Conservation (phyloP, 2,888 invertebrate genomes). For the Phortica okadai region DNA sequence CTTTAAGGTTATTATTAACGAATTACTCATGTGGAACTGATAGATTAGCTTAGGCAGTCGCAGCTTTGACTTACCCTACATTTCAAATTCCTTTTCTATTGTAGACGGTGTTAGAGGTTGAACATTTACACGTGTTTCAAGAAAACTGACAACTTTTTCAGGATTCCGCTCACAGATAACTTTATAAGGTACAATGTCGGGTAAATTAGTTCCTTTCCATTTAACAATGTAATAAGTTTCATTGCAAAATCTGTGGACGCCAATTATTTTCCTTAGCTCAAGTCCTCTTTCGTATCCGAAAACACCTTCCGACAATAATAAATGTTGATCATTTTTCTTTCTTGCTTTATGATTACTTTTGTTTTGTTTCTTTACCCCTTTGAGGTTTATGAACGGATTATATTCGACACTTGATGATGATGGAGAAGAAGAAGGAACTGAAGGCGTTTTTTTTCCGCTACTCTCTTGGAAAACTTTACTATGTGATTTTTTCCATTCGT, state of each 20-base stretch:
- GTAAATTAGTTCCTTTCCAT: neutral
- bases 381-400: neutral
- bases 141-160: neutral
- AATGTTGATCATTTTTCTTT: neutral
- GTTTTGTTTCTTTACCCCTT: neutral
- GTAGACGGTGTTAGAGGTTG: neutral
- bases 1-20: too few species aligned
- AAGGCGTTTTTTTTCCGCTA: neutral
- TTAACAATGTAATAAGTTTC: neutral
- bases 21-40: too few species aligned
- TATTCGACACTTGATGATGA: neutral
- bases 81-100: neutral
- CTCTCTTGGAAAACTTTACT: neutral
- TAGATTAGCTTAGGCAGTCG: too few species aligned
- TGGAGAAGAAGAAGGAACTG: neutral
- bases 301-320: neutral
- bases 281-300: neutral
- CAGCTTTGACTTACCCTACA: neutral
- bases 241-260: neutral
- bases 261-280: neutral
- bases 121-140: neutral
- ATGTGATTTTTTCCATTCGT: too few species aligned
- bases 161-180: neutral
- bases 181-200: neutral
- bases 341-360: neutral